Evolutionary conservation across 2,113 vertebrate species (phyloP), one percentile per base, ranked within the genome.

Genomic region (Empidonax alnorum): DNA sequence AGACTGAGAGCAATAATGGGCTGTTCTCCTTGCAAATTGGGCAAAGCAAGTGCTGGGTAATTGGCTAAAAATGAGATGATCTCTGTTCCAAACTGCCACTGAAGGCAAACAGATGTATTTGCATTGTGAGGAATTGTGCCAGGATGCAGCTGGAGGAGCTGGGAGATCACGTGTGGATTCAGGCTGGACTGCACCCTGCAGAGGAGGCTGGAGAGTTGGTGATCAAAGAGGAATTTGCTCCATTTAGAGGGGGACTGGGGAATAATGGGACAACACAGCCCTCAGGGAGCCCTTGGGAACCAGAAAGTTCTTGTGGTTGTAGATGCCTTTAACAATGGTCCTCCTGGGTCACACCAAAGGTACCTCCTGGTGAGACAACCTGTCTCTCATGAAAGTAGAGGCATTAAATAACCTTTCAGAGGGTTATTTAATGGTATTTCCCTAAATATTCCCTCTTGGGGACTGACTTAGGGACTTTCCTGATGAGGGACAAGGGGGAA

Each of bases 1-100:
- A 90, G 95, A 96, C 8, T 93, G 83, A 92, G 52, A 90, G 77
- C 79, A 86, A 84, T 96, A 96, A 96, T 93, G 53, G 86, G 80
- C 87, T 93, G 62, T 79, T 94, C 90, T 93, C 58, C 80, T 68
- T 95, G 88, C 80, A 95, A 96, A 96, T 87, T 90, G 88, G 73
- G 85, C 65, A 94, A 89, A 96, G 79, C 73, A 95, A 96, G 84
- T 89, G 69, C 41, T 92, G 90, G 72, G 41, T 91, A 95, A 96
- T 95, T 96, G 86, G 90, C 83, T 93, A 92, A 95, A 95, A 94
- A 87, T 23, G 80, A 95, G 80, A 72, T 82, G 83, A 76, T 90
- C 66, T 84, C 83, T 75, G 61, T 92, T 97, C 92, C 80, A 95
- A 95, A 95, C 58, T 79, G 86, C 46, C 88, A 82, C 91, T 95